A percentile compares a stretch with the other conserved stretches of the same genome.
Conservation (phyloP, 1,140 invertebrate species). For the Carcinoscorpius rotundicauda region DNA sequence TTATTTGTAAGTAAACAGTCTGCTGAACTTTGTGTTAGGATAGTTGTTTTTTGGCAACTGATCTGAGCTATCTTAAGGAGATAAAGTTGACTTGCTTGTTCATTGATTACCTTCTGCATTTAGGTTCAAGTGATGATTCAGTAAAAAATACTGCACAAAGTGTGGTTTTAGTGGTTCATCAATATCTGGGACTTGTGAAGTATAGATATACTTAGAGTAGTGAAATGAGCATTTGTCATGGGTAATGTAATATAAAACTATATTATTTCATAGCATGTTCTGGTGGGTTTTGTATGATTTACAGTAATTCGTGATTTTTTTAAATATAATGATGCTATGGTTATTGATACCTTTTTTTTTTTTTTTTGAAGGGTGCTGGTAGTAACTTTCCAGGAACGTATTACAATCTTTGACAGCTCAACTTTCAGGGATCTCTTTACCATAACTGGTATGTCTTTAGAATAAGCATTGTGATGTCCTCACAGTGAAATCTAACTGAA, state of each 20-base stretch:
- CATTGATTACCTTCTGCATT: too few relatives aligned
- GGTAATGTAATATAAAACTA: too few relatives aligned
- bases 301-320: conserved; percentile 6
- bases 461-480: conserved; percentile 10
- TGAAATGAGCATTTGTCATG: too few relatives aligned
- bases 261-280: background rate
- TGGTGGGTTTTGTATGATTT: conserved; percentile 40
- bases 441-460: conserved; percentile 50
- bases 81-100: too few relatives aligned
- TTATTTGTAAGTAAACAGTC: background rate
- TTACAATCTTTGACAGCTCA: conserved; percentile 79
- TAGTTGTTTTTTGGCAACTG: too few relatives aligned
- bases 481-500: background rate
- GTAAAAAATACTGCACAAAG: too few relatives aligned
- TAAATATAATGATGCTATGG: conserved; percentile 3
- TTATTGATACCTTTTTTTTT: background rate
- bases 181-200: too few relatives aligned
- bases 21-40: too few relatives aligned
- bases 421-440: conserved; percentile 72
- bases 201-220: too few relatives aligned
- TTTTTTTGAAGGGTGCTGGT: conserved; percentile 46
- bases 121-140: too few relatives aligned
- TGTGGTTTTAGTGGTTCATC: too few relatives aligned
- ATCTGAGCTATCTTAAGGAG: too few relatives aligned
- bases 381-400: conserved; percentile 74